These are phyloP conservation scores for Ceyx cyanopectus DNA, from an alignment of 2,113 vertebrate species.

Conservation along the genomic window DNA sequence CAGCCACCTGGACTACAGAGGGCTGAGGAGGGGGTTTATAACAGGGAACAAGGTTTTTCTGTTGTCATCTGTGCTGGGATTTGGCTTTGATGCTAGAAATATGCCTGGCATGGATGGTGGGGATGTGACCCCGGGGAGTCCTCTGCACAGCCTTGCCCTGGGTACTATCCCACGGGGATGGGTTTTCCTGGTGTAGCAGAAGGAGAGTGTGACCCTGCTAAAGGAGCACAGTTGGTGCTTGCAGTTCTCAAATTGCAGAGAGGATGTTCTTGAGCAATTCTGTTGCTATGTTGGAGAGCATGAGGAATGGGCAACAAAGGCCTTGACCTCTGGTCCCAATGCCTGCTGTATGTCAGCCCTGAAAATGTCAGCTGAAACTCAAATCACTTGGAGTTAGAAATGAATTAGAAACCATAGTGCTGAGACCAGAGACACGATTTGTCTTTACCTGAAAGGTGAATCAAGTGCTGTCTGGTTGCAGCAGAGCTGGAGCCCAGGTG, in stretches of 20 bases:
- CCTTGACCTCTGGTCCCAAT: not conserved
- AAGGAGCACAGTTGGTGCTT: not conserved
- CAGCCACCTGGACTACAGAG: not conserved
- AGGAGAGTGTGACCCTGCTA: not conserved
- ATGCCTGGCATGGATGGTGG: accelerated
- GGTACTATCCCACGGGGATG: not conserved
- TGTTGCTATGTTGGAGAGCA: not conserved
- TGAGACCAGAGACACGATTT: not conserved
- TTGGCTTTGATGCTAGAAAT: not conserved
- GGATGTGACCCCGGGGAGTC: not conserved
- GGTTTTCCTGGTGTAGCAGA: not conserved
- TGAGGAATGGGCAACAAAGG: not conserved
- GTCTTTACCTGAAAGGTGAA: not conserved
- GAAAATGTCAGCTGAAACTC: not conserved
- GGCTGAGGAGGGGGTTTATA: not conserved
- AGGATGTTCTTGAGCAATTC: slow-evolving; percentile 8
- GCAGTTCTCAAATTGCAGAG: not conserved
- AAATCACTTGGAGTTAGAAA: not conserved
- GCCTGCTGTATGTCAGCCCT: not conserved
- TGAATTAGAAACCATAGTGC: not conserved
- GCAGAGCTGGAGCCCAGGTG: not conserved
- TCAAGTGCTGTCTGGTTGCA: not conserved
- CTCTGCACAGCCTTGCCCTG: not conserved
- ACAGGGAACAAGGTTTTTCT: not conserved
- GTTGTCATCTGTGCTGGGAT: not conserved